Evolutionary conservation across 2,113 vertebrate genomes (phyloP).

Genomic region (Stomatorhinus ivindoensis): DNA sequence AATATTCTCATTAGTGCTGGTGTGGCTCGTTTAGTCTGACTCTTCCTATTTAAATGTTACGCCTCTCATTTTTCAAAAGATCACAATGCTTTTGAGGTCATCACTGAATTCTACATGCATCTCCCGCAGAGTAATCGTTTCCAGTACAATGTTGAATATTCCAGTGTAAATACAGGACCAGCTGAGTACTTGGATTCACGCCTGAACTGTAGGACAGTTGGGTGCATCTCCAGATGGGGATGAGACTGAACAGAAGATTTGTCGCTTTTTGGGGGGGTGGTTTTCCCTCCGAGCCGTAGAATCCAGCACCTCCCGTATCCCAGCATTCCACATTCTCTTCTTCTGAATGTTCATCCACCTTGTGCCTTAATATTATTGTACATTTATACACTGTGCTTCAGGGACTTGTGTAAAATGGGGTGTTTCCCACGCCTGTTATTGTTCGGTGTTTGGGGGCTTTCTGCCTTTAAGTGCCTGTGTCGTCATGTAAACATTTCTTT

Average conservation of each 20-base stretch:
- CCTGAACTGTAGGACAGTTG: not conserved
- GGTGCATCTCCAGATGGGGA: not conserved
- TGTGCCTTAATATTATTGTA: slow-evolving; percentile 19
- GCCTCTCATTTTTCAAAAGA: not conserved
- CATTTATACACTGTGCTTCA: not conserved
- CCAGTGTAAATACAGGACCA: not conserved
- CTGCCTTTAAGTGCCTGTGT: slow-evolving; percentile 5
- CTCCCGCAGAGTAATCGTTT: not conserved
- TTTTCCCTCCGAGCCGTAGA: not conserved
- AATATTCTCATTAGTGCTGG: not conserved
- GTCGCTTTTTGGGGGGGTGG: not conserved
- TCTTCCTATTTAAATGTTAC: not conserved
- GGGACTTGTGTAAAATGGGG: not conserved
- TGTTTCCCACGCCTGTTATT: not conserved
- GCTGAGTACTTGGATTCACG: not conserved
- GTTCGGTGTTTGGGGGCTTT: not conserved
- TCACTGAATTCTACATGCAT: not conserved
- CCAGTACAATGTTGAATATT: not conserved
- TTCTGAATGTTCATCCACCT: not conserved
- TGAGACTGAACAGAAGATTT: not conserved
- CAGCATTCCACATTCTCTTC: slow-evolving; percentile 9
- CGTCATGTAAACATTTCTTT: not conserved
- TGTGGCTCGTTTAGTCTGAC: not conserved
- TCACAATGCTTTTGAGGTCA: not conserved
- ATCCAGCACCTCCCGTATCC: no score